phyloP scores from a whole-genome alignment of 2,113 vertebrate species.

The Oriolus oriolus region DNA sequence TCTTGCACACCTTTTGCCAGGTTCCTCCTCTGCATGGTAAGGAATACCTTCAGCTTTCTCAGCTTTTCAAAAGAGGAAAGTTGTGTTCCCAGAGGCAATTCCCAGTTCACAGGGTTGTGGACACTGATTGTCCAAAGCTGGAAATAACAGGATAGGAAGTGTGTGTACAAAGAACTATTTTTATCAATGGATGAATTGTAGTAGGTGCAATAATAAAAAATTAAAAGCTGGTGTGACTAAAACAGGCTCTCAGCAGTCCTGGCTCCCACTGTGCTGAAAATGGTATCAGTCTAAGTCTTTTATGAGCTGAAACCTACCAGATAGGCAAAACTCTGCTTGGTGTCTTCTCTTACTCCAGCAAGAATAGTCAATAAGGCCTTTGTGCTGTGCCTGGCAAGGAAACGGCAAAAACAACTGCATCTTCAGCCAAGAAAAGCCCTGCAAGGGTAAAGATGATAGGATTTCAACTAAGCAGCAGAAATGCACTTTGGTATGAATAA shows the following conservation, averaged over 20 bases:
- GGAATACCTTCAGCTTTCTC: not conserved
- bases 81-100: not conserved
- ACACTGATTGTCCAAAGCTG: not conserved
- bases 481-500: not conserved
- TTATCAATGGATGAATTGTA: not conserved
- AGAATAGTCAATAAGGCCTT: constrained; percentile 16
- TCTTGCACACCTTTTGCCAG: not conserved
- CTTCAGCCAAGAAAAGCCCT: constrained; percentile 25
- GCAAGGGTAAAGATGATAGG: not conserved
- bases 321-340: not conserved
- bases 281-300: not conserved
- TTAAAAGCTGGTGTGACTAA: not conserved
- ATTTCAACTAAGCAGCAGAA: constrained; percentile 11
- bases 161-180: not conserved
- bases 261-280: not conserved
- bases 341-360: constrained; percentile 11
- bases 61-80: not conserved
- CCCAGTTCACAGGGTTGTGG: not conserved
- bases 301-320: not conserved
- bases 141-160: not conserved
- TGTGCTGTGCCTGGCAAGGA: not conserved
- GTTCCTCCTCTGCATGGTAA: not conserved
- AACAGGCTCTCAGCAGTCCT: not conserved
- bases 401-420: not conserved
- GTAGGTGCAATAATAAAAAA: not conserved